Evolutionary conservation across 2,797 vertebrate species (phyloP).

Genomic region (Petrocephalus sullivani): DNA sequence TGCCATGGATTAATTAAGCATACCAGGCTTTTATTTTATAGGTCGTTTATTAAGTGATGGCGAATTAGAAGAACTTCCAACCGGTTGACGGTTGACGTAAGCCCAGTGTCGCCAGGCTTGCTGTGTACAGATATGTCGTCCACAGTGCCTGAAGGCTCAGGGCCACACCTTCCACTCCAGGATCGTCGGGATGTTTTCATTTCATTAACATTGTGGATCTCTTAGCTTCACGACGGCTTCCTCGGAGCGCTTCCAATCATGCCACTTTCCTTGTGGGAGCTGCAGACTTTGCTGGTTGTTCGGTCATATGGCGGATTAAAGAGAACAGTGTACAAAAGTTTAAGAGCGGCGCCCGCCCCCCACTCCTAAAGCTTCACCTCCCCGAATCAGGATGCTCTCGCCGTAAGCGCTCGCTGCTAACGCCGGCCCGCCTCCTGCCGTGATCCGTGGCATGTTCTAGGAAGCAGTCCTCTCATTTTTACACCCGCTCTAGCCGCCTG

Average conservation of each 20-base stretch:
- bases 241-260: background rate
- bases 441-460: background rate
- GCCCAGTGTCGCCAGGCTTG: slow-evolving; percentile 20
- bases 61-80: slow-evolving; percentile 23
- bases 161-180: background rate
- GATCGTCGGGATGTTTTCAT: background rate
- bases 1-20: slow-evolving; percentile 29
- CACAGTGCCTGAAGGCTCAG: background rate
- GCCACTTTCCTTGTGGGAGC: background rate
- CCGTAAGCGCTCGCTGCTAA: background rate
- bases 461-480: slow-evolving; percentile 51
- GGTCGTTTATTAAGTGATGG: slow-evolving; percentile 42
- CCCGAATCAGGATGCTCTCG: background rate
- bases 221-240: background rate
- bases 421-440: background rate
- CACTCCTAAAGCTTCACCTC: background rate
- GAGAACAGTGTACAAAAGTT: background rate
- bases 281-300: background rate
- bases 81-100: slow-evolving; percentile 21
- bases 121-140: slow-evolving; percentile 9
- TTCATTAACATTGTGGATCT: background rate
- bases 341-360: background rate
- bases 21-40: slow-evolving; percentile 24
- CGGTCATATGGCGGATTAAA: background rate
- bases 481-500: slow-evolving; percentile 61